These are phyloP conservation scores for Pangasius mekongensis DNA, from an alignment of 2,797 vertebrate species.

Conservation along the genomic window DNA sequence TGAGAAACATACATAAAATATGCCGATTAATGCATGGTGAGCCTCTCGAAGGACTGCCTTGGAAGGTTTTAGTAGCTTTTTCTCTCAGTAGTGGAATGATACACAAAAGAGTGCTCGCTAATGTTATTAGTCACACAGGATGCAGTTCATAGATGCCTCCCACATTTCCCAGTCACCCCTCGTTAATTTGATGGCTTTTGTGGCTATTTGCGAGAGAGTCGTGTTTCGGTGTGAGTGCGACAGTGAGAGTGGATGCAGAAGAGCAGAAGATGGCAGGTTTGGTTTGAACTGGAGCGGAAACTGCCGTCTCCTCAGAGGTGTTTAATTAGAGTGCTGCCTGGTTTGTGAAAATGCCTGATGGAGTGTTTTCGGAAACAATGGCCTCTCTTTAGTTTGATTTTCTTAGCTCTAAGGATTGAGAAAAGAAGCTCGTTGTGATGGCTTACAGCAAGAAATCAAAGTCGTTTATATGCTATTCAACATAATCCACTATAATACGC, in stretches of 20 bases:
- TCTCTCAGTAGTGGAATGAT: constrained; percentile 42
- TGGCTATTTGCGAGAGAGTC: constrained; percentile 47
- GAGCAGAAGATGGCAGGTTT: constrained; percentile 17
- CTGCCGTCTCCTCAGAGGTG: not conserved
- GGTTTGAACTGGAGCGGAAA: not conserved
- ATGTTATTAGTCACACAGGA: constrained; percentile 61
- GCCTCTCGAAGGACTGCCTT: constrained; percentile 48
- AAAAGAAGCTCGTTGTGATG: constrained; percentile 16
- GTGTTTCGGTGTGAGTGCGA: constrained; percentile 8
- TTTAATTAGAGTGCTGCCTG: constrained; percentile 51
- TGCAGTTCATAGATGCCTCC: constrained; percentile 61
- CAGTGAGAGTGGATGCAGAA: not conserved
- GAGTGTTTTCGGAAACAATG: not conserved
- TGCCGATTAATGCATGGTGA: constrained; percentile 50
- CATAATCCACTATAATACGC: constrained; percentile 36
- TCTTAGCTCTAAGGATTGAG: constrained; percentile 7
- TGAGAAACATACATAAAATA: constrained; percentile 61
- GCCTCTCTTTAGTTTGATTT: constrained; percentile 14
- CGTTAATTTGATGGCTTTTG: constrained; percentile 62
- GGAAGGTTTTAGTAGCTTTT: constrained; percentile 57
- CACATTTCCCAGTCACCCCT: constrained; percentile 59
- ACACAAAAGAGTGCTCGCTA: constrained; percentile 53
- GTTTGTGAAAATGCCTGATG: constrained; percentile 16
- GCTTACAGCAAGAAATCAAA: constrained; percentile 22
- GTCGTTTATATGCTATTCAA: constrained; percentile 29